Conservation (phyloP, 2,797 vertebrate genomes). For the Crenichthys baileyi region DNA sequence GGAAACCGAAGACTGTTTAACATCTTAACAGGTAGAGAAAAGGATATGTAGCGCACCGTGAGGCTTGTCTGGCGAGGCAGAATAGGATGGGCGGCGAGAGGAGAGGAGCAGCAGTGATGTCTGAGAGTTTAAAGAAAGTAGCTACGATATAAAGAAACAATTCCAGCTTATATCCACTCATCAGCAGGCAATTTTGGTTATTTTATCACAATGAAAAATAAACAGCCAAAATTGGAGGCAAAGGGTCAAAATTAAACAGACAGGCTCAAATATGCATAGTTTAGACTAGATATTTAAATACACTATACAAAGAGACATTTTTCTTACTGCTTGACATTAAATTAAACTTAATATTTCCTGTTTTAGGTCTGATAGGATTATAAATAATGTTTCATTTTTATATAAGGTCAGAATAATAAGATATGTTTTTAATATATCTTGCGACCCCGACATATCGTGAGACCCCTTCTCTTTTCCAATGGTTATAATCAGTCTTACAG, state of each 20-base stretch:
- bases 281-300: not conserved
- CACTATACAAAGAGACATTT: too few species aligned
- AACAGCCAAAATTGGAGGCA: not conserved
- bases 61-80: constrained; percentile 34
- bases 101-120: constrained; percentile 6
- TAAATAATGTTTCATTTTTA: not conserved
- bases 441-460: too few species aligned
- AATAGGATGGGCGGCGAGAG: constrained; percentile 17
- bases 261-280: not conserved
- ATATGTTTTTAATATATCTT: not conserved
- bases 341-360: too few species aligned
- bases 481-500: too few species aligned
- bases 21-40: constrained; percentile 66
- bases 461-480: too few species aligned
- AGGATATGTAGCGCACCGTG: constrained; percentile 24
- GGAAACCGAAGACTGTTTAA: constrained; percentile 62
- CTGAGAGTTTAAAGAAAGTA: constrained; percentile 6
- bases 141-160: not conserved
- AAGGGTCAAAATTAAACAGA: not conserved
- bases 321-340: too few species aligned
- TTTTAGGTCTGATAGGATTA: not conserved
- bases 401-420: too few species aligned
- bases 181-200: not conserved
- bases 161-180: not conserved
- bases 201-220: not conserved